Evolutionary conservation across 2,888 invertebrate species (phyloP), one percentile per base, ranked within the genome.

Genomic region (Dendrolimus pini): DNA sequence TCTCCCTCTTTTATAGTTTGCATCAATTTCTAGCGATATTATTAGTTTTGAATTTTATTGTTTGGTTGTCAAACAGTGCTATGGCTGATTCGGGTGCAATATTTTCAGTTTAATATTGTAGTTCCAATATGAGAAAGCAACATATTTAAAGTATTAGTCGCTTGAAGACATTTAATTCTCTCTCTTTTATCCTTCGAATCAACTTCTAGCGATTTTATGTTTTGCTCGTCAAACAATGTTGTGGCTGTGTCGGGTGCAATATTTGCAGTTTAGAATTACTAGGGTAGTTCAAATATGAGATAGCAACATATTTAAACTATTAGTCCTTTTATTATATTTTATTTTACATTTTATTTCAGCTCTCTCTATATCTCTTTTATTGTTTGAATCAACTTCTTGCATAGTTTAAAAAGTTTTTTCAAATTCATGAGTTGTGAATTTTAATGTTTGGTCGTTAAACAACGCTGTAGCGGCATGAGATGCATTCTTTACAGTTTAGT

Each of bases 31-130:
- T 18, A 18, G 18, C 2, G 18, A 18, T 18, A 18, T 18, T 80
- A 83, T 83, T 83, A 72, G 84, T 77, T 81, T 80, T 78, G 75
- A 77, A 80, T 83, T 82, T 82, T 77, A 72, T 72, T 70, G 65
- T 57, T 55, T 58, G 59, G 60, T 63, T 72, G 71, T 77, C 80
- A 80, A 83, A 82, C 73, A 79, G 69, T 65, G 56, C 54, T 68
- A 60, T 60, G 57, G 60, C 57, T 18, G 2, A 2, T 18, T 18
- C 2, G 2, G 18, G 2, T 18, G 18, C 18, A 18, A 18, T 18
- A 18, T 18, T 18, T 18, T 18, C 18, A 18, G 47, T 47, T 47
- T 47, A 6, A 7, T 47, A 7, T 47, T 47, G 47, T 47, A 47
- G 47, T 47, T 18, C 18, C 1, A 18, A 18, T 18, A 2, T 18